Conservation (phyloP, 2,888 invertebrate genomes). For the Epinotia bilunana region DNA sequence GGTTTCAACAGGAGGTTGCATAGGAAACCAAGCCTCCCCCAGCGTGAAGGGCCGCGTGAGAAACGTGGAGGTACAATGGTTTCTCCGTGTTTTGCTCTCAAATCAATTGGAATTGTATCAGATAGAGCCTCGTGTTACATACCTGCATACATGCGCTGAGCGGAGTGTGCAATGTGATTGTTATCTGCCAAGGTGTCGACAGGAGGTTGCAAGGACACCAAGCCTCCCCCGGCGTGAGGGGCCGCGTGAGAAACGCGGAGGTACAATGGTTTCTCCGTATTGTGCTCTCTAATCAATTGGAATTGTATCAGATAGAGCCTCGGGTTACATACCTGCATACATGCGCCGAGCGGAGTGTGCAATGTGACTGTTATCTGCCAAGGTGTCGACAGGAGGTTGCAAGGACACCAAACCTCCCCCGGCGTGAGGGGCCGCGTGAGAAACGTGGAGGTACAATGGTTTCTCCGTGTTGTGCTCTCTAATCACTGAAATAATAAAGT, state of each 20-base stretch:
- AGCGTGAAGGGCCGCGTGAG: constrained; percentile 90
- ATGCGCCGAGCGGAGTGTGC: constrained; percentile 86
- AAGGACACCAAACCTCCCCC: constrained; percentile 88
- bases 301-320: no score
- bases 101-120: constrained; percentile 84
- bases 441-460: constrained; percentile 90
- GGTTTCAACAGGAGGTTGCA: constrained; percentile 88
- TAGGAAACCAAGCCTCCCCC: constrained; percentile 87
- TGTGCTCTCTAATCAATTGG: constrained; percentile 83
- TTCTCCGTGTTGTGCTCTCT: constrained; percentile 77
- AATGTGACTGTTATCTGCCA: constrained; percentile 87
- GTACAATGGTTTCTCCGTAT: constrained; percentile 86
- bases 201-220: constrained; percentile 88
- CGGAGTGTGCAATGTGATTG: constrained; percentile 86
- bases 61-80: constrained; percentile 90
- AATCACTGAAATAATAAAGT: constrained; percentile 74
- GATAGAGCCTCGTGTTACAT: constrained; percentile 48
- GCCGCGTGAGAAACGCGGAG: constrained; percentile 91
- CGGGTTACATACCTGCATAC: constrained; percentile 85
- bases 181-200: constrained; percentile 86
- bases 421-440: constrained; percentile 90
- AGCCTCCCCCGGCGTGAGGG: constrained; percentile 88
- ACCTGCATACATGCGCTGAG: constrained; percentile 89
- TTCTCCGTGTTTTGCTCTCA: constrained; percentile 77
- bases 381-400: constrained; percentile 87